These are phyloP conservation scores for Epizoanthus rinbou DNA, from an alignment of 92 coral and sea anemone species.

Conservation along the genomic window DNA sequence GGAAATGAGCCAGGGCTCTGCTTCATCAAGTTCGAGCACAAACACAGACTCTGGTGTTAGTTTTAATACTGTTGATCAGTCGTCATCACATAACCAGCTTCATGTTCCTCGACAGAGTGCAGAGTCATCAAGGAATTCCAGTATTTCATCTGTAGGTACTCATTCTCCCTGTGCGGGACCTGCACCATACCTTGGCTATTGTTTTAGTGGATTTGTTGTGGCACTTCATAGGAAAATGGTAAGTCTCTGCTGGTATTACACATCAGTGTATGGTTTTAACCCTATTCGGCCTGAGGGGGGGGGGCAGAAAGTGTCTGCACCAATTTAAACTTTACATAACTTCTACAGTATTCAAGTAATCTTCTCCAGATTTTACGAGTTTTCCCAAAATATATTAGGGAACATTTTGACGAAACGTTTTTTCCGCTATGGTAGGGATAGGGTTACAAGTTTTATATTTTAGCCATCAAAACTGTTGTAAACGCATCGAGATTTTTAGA, in stretches of 20 bases:
- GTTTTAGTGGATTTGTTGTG: slow-evolving; percentile 85
- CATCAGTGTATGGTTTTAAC: no score
- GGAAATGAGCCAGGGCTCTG: slow-evolving; percentile 65
- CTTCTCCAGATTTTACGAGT: no score
- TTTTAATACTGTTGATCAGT: slow-evolving; percentile 62
- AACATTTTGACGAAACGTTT: no score
- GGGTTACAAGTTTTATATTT: no score
- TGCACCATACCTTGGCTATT: slow-evolving; percentile 64
- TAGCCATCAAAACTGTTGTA: no score
- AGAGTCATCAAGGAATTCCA: slow-evolving; percentile 59
- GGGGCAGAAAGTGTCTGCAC: no score
- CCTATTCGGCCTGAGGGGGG: no score
- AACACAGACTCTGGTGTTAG: slow-evolving; percentile 83
- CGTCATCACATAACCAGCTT: slow-evolving; percentile 45
- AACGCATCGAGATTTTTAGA: no score
- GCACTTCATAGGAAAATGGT: slow-evolving; percentile 96
- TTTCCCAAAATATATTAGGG: no score
- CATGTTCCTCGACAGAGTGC: slow-evolving; percentile 57
- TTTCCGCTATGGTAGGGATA: no score
- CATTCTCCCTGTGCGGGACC: slow-evolving; percentile 67
- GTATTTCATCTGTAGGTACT: slow-evolving; percentile 58
- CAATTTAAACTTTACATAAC: no score
- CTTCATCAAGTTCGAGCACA: slow-evolving; percentile 43
- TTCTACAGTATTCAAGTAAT: no score
- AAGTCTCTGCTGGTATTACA: slow-evolving; percentile 4